Conservation (phyloP, 2,888 invertebrate species). For the Agrilus biguttatus region DNA sequence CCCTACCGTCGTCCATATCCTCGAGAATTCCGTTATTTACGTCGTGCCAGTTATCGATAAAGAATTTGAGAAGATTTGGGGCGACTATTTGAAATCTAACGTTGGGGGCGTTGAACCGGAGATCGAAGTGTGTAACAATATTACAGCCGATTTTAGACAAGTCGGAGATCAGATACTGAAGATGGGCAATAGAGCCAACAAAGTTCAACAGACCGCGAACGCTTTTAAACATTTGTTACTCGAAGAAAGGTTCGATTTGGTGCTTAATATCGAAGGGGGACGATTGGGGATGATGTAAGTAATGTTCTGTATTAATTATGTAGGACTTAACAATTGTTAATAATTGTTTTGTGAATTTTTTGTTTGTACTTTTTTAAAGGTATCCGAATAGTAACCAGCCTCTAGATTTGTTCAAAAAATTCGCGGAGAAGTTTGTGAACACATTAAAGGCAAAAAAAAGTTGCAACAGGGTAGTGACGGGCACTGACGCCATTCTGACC, state of each 20-base stretch:
- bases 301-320: background rate
- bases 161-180: conserved; percentile 50
- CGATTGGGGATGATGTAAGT: conserved; percentile 42
- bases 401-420: conserved; percentile 33
- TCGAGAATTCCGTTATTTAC: conserved; percentile 62
- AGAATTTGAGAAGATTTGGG: conserved; percentile 35
- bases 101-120: conserved; percentile 16
- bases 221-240: conserved; percentile 51
- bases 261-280: conserved; percentile 63
- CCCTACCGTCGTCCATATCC: conserved; percentile 44
- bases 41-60: conserved; percentile 58
- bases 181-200: conserved; percentile 27
- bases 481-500: conserved; percentile 36
- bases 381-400: conserved; percentile 18
- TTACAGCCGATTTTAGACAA: conserved; percentile 37
- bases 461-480: conserved; percentile 24
- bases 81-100: conserved; percentile 28
- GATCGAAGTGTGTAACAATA: conserved; percentile 25
- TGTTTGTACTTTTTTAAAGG: too few relatives aligned
- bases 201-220: conserved; percentile 35
- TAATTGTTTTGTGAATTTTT: background rate
- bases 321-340: background rate
- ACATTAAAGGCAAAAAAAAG: conserved; percentile 27
- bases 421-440: conserved; percentile 34
- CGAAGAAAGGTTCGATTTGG: conserved; percentile 52